phyloP scores from a whole-genome alignment of 2,888 invertebrate genomes.

The Hyppa rectilinea region DNA sequence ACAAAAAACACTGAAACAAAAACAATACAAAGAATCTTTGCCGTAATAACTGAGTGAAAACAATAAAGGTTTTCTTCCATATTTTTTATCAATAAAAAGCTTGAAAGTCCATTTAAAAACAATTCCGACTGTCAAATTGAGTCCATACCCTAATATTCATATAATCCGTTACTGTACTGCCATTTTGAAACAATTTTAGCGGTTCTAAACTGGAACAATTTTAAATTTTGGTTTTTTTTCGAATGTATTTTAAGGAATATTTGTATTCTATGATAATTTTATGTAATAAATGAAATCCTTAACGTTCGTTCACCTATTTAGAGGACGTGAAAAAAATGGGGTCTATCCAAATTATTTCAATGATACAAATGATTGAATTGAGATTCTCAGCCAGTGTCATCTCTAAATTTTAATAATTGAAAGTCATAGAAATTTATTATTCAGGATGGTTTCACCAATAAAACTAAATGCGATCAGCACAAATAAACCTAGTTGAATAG shows the following conservation, averaged over 20 bases:
- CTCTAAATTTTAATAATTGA: background rate
- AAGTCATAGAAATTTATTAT: background rate
- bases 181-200: background rate
- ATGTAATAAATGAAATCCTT: no score
- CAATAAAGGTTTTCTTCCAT: slow-evolving; percentile 11
- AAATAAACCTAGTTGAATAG: no score
- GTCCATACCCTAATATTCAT: slow-evolving; percentile 1
- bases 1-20: background rate
- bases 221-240: background rate
- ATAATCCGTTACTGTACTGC: slow-evolving; percentile 14
- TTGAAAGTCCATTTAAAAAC: slow-evolving; percentile 53
- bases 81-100: slow-evolving; percentile 37
- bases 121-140: slow-evolving; percentile 41
- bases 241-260: background rate
- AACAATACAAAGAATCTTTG: slow-evolving; percentile 11
- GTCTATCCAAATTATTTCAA: background rate
- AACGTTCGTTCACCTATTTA: background rate
- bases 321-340: background rate
- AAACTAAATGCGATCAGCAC: no score
- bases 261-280: background rate
- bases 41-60: slow-evolving; percentile 9
- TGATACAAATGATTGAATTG: background rate
- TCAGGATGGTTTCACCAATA: no score
- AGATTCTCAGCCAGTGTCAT: background rate
- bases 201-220: background rate